Base-by-base conservation (phyloP, 2,113 vertebrate species). In the Atractosteus spatula region DNA sequence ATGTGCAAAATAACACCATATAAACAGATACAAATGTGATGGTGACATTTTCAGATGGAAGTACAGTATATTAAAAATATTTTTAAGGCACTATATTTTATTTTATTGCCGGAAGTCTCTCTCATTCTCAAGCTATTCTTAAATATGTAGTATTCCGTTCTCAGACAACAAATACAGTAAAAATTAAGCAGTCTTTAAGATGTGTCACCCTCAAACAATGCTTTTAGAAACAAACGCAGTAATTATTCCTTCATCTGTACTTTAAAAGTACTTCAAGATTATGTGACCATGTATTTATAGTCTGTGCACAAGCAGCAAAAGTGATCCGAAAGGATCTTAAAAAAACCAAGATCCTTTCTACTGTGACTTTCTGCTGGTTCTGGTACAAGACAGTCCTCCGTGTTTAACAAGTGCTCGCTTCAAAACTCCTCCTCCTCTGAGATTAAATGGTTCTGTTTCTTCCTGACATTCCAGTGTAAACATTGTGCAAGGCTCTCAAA, bases 401-500 rank as follows among this genome's bases (percentile, higher is more conserved):
- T 13, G 56, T 59, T 59, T 59, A 13, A 12, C 56, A n/a, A 51
- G 47, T 51, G 47, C 10, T 51, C 47, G 10, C 47, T 29, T 64
- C 41, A 64, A 64, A 29, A 64, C 0, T 88, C 88, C 1, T 90
- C 90, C 17, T 86, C 87, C 0, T 86, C 90, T 10, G 81, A 81
- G 0, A 77, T 8, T n/a, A 94, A 92, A 76, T 91, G 85, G 13
- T 91, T 87, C 55, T 94, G 93, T 78, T 90, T 92, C 87, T 94
- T 94, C 12, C 93, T 85, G 0, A 94, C 91, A 2, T 94, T 94
- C 93, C 93, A 94, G 84, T 94, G 93, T 72, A 94, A 84, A 76
- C 93, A 94, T 83, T 94, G 83, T 0, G 93, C 93, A 75, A 94
- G 75, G 83, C 93, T 94, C 79, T 94, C 90, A 3, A 94, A 94